A percentile compares a stretch with the other conserved stretches of the same genome.
Evolutionary conservation across 2,113 vertebrate genomes (phyloP).

Genomic region (Rhinogobius similis): DNA sequence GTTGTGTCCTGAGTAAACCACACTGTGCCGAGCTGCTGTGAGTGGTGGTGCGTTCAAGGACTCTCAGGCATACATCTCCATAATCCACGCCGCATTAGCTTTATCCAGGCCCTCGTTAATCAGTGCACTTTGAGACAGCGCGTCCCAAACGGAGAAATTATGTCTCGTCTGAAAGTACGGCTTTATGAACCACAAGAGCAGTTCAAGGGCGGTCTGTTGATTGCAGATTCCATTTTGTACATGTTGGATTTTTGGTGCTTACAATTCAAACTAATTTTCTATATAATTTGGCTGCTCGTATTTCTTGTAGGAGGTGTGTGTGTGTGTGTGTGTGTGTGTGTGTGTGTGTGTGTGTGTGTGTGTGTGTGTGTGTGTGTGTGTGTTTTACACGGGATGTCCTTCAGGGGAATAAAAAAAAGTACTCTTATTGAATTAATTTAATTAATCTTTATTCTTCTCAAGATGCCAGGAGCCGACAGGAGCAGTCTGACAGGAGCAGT

Average conservation of each 20-base stretch:
- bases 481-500: too few species aligned
- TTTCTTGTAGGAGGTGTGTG: too few species aligned
- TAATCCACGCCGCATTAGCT: neutral
- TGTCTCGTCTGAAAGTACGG: too few species aligned
- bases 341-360: too few species aligned
- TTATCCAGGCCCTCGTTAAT: neutral
- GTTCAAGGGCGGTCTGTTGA: neutral
- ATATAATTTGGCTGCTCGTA: neutral
- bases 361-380: too few species aligned
- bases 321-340: too few species aligned
- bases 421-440: too few species aligned
- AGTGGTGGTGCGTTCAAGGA: slow-evolving; percentile 5
- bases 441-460: too few species aligned
- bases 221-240: neutral
- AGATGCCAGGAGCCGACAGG: too few species aligned
- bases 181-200: neutral
- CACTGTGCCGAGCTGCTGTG: neutral
- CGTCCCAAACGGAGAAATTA: too few species aligned
- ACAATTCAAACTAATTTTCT: neutral
- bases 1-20: neutral
- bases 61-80: slow-evolving; percentile 4
- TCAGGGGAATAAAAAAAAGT: too few species aligned
- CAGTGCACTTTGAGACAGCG: neutral
- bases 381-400: too few species aligned
- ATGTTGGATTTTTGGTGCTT: neutral